A percentile compares a stretch with the other conserved stretches of the same genome.
These are phyloP conservation scores for Ceyx margarethae DNA, from an alignment of 2,113 vertebrate genomes.

Conservation along the genomic window DNA sequence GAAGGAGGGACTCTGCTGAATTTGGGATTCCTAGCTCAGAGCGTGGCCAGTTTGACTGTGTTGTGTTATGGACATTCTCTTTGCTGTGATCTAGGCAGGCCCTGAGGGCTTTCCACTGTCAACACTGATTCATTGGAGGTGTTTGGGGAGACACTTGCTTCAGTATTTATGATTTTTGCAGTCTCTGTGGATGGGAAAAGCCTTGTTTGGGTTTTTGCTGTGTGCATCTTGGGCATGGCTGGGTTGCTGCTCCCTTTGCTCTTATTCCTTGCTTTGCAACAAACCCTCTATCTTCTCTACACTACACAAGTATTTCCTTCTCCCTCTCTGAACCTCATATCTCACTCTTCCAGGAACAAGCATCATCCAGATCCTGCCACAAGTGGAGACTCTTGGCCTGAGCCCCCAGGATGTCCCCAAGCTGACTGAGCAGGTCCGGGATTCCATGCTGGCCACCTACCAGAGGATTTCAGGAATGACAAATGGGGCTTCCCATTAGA, in stretches of 20 bases:
- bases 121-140: not conserved
- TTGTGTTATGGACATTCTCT: not conserved
- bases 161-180: not conserved
- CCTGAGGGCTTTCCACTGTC: not conserved
- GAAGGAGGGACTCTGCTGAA: not conserved
- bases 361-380: slow-evolving; percentile 36
- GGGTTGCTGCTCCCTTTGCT: not conserved
- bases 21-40: not conserved
- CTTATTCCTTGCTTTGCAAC: not conserved
- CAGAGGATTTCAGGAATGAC: not conserved
- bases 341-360: not conserved
- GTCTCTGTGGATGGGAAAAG: not conserved
- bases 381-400: not conserved
- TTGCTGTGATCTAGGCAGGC: not conserved
- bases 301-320: not conserved
- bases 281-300: not conserved
- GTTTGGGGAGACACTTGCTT: not conserved
- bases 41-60: not conserved
- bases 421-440: not conserved
- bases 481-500: not conserved
- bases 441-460: not conserved
- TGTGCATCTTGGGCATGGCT: not conserved
- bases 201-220: not conserved
- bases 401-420: not conserved
- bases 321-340: not conserved